Conservation (phyloP, 2,888 invertebrate genomes). For the Acronicta aceris region DNA sequence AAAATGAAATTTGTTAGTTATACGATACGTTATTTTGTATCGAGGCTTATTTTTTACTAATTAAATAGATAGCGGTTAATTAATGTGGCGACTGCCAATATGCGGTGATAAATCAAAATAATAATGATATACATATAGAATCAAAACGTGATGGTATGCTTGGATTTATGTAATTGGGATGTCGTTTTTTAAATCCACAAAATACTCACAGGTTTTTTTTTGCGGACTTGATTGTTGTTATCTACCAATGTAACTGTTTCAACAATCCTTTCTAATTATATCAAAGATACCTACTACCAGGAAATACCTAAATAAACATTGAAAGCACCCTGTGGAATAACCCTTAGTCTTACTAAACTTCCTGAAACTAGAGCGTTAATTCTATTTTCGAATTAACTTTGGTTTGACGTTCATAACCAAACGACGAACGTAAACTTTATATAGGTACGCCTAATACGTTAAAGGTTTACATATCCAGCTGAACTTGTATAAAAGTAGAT, state of each 20-base stretch:
- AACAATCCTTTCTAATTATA: neutral
- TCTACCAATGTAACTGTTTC: no score
- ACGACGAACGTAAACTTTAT: conserved; percentile 17
- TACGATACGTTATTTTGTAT: neutral
- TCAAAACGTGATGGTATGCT: no score
- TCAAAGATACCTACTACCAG: neutral
- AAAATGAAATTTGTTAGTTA: conserved; percentile 23
- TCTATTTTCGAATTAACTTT: conserved; percentile 10
- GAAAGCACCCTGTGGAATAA: neutral
- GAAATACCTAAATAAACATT: neutral
- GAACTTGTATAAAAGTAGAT: conserved; percentile 35
- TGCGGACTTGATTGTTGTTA: no score
- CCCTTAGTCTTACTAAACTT: neutral
- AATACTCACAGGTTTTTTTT: no score
- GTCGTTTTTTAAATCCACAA: no score
- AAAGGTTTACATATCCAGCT: conserved; percentile 10
- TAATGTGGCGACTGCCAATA: no score
- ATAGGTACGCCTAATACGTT: conserved; percentile 6
- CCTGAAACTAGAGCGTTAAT: neutral
- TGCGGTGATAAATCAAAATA: no score
- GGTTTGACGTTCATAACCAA: conserved; percentile 7
- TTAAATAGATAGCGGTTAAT: no score
- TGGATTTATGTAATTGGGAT: no score
- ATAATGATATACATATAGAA: no score
- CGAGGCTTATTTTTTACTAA: no score